Conservation (phyloP, 1,140 invertebrate species). For the Bathynomus jamesi region DNA sequence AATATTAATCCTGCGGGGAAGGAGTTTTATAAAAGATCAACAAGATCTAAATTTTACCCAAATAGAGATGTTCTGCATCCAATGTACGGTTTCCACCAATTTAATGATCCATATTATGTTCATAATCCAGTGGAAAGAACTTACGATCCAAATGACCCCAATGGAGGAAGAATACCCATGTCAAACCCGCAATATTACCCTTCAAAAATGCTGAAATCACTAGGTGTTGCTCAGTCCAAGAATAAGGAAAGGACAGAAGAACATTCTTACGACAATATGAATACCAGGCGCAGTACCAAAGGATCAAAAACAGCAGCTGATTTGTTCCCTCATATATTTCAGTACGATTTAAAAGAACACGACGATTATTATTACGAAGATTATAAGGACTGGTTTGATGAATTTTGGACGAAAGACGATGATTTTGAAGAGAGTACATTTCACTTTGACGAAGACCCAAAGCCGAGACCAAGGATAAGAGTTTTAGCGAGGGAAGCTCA, state of each 20-base stretch:
- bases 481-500: constrained; percentile 8
- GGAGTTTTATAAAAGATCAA: background rate
- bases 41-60: background rate
- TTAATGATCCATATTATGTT: background rate
- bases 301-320: constrained; percentile 23
- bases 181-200: constrained; percentile 13
- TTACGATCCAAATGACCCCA: constrained; percentile 16
- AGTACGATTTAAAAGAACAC: constrained; percentile 26
- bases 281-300: too few species aligned
- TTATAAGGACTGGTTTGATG: constrained; percentile 18
- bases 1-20: background rate
- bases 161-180: constrained; percentile 19
- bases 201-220: constrained; percentile 16
- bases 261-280: too few species aligned
- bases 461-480: background rate
- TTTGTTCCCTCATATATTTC: constrained; percentile 32
- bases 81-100: background rate
- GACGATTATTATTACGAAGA: constrained; percentile 36
- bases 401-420: background rate
- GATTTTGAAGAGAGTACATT: background rate
- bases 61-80: background rate
- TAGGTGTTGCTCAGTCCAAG: constrained; percentile 15
- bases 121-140: background rate
- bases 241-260: background rate
- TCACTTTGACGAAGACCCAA: background rate